phyloP scores from a whole-genome alignment of 2,113 vertebrate genomes.

The Oncorhynchus clarkii region DNA sequence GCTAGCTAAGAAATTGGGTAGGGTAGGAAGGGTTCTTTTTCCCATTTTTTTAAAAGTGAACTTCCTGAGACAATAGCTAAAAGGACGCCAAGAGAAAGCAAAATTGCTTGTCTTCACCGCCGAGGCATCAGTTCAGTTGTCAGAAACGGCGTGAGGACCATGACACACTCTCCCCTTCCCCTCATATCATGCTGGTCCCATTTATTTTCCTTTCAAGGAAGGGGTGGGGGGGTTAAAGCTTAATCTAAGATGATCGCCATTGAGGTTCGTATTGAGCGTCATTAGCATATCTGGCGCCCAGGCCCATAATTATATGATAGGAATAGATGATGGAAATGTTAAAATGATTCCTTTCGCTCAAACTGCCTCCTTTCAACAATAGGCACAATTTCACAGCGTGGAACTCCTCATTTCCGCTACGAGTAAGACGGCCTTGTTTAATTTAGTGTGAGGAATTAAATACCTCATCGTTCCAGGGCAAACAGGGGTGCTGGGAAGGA shows the following conservation, averaged over 20 bases:
- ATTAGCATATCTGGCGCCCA: constrained; percentile 45
- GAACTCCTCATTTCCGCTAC: constrained; percentile 43
- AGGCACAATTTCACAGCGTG: constrained; percentile 56
- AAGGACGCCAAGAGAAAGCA: background rate
- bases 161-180: background rate
- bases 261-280: constrained; percentile 11
- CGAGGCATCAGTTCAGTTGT: constrained; percentile 12
- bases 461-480: constrained; percentile 22
- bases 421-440: constrained; percentile 19
- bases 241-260: constrained; percentile 10
- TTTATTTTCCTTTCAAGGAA: background rate
- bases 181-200: background rate
- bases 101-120: constrained; percentile 7
- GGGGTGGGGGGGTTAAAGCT: background rate
- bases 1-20: constrained; percentile 50
- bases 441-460: constrained; percentile 34
- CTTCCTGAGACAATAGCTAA: constrained; percentile 17
- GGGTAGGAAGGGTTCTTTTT: background rate
- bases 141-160: background rate
- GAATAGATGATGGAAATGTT: constrained; percentile 37
- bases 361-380: constrained; percentile 51
- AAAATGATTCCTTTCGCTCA: constrained; percentile 44
- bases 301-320: constrained; percentile 33
- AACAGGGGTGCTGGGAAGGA: background rate
- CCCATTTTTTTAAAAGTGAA: constrained; percentile 12